Base-by-base conservation (phyloP, 2,888 invertebrate species). In the Pasiphila rectangulata region DNA sequence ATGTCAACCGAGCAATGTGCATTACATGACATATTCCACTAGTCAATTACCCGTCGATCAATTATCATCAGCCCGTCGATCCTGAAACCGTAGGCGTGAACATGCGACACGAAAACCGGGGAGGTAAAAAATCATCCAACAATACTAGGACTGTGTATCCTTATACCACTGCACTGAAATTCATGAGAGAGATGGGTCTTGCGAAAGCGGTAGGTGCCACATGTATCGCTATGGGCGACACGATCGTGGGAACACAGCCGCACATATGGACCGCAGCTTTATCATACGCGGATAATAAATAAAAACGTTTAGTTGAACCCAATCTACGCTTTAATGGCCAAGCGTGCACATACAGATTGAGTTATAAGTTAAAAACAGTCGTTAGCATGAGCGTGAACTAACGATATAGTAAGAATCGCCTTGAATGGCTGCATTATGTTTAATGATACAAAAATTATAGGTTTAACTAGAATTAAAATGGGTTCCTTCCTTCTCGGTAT, bases 251-350 rank as follows among this genome's bases (percentile, higher is more conserved):
- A 86, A 86, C 80, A 69, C 71, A 61, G 54, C 61, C 75, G 75
- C 84, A 84, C 87, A 86, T 86, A 69, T 86, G 87, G 82, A 76
- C 67, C 72, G 74, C 87, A 88, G 86, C 84, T 86, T 86, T 83
- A 83, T 83, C 81, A 68, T 64, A 64, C 72, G 73, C 65, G 64
- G 65, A 67, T 72, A 77, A 76, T 82, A 81, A 56, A 84, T 83
- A 84, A 79, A 79, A 79, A 78, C 67, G 66, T 76, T 83, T 75
- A 77, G 76, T 77, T 77, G 77, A 37, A 79, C 73, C 74, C 68
- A 72, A 77, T 75, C 73, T 75, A 69, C 64, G 64, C 68, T 67
- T 49, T 77, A 70, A 75, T 78, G 69, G 72, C 62, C 66, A 53
- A 57, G 64, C 69, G 67, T 65, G 71, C 69, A 72, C 67, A 72